Percentiles rank a stretch among this genome's conserved stretches.
Evolutionary conservation across 2,797 vertebrate genomes (phyloP).

Genomic region (Champsocephalus gunnari): DNA sequence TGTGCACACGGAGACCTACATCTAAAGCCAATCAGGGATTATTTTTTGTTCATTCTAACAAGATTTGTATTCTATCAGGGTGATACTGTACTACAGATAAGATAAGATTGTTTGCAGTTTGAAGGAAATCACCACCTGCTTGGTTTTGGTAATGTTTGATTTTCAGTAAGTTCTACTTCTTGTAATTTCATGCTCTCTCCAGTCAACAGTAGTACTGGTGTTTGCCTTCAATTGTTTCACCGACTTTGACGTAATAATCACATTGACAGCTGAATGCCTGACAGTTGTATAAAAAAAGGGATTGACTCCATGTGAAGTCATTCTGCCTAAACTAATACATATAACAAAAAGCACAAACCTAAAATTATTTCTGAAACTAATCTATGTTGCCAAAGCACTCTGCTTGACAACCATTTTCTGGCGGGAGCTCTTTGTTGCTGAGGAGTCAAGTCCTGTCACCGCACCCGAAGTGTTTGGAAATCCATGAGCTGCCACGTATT

Average conservation of each 20-base stretch:
- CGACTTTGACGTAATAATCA: background rate
- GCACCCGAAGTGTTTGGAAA: constrained; percentile 87
- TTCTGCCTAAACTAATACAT: constrained; percentile 2
- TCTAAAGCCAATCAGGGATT: background rate
- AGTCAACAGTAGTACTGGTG: background rate
- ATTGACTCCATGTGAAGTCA: background rate
- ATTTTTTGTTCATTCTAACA: background rate
- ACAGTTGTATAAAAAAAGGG: background rate
- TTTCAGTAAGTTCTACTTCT: background rate
- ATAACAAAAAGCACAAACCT: background rate
- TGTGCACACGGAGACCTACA: background rate
- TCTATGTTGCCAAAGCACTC: constrained; percentile 73
- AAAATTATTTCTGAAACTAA: background rate
- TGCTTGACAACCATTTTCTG: constrained; percentile 93
- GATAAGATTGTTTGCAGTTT: constrained; percentile 2
- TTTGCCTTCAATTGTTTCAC: background rate
- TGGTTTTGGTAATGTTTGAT: background rate
- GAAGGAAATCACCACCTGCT: background rate
- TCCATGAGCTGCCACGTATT: constrained; percentile 94
- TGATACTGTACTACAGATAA: background rate
- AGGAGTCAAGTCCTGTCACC: constrained; percentile 73
- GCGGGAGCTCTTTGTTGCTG: constrained; percentile 78
- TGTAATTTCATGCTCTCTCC: background rate
- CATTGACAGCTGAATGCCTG: background rate
- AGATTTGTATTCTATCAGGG: constrained; percentile 1